Conservation (phyloP, 1,140 invertebrate species). For the Globodera rostochiensis region DNA sequence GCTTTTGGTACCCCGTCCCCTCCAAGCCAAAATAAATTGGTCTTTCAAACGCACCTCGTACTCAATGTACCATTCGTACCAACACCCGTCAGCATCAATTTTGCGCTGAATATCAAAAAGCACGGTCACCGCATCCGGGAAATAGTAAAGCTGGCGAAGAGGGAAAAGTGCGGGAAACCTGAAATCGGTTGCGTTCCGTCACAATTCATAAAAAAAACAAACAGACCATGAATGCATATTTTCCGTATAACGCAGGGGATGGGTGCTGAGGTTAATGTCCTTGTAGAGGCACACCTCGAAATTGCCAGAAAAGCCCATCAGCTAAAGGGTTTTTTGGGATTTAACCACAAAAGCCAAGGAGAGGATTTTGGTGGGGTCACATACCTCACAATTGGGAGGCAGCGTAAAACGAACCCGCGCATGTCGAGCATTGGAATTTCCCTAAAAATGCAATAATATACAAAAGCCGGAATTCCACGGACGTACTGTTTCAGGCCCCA, state of each 20-base stretch:
- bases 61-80: slow-evolving; percentile 59
- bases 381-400: slow-evolving; percentile 22
- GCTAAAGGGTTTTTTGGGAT: slow-evolving; percentile 27
- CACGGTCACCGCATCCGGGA: slow-evolving; percentile 34
- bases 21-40: too few relatives aligned
- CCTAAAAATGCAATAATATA: background rate
- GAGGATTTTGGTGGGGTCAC: background rate
- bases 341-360: background rate
- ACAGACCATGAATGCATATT: slow-evolving; percentile 24
- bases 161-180: slow-evolving; percentile 62
- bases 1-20: too few relatives aligned
- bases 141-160: slow-evolving; percentile 47
- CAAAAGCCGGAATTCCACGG: background rate
- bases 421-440: slow-evolving; percentile 17
- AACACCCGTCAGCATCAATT: slow-evolving; percentile 50
- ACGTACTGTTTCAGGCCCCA: too few relatives aligned
- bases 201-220: background rate
- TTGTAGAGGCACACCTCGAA: slow-evolving; percentile 55
- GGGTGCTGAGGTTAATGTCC: slow-evolving; percentile 50
- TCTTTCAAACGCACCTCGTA: slow-evolving; percentile 21
- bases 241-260: slow-evolving; percentile 39
- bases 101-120: slow-evolving; percentile 52
- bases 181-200: background rate
- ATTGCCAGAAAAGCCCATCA: slow-evolving; percentile 62
- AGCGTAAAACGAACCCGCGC: slow-evolving; percentile 20